These are phyloP conservation scores for Mastomys natalensis DNA, from an alignment of 2,113 vertebrate genomes.

Conservation along the genomic window DNA sequence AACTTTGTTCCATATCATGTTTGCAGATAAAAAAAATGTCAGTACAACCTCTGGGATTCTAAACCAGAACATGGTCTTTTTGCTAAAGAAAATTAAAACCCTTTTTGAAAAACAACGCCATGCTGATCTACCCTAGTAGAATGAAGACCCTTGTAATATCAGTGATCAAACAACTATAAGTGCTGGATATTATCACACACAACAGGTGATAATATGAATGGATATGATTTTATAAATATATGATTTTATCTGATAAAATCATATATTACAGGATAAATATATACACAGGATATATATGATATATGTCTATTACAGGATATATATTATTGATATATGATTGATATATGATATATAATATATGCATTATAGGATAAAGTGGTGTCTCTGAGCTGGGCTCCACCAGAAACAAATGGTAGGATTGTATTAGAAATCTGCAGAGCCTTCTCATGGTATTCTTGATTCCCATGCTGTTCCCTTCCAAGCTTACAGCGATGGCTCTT, in stretches of 20 bases:
- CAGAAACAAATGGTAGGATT: too few species aligned
- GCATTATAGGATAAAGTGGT: neutral
- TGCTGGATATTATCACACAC: neutral
- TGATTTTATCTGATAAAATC: too few species aligned
- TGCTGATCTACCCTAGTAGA: neutral
- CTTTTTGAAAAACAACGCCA: neutral
- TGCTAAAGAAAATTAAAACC: neutral
- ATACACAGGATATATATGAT: neutral
- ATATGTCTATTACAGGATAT: too few species aligned
- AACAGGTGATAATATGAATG: neutral
- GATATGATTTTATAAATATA: too few species aligned
- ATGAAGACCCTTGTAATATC: neutral
- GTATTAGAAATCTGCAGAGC: neutral
- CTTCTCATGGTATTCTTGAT: accelerated
- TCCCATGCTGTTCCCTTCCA: neutral
- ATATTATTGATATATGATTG: too few species aligned
- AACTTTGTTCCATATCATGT: neutral
- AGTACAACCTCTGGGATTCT: neutral
- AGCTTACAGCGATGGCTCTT: neutral
- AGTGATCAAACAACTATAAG: neutral
- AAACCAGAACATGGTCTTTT: neutral
- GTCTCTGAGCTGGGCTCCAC: neutral
- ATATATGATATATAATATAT: too few species aligned
- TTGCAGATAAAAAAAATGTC: neutral
- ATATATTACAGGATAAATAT: too few species aligned